Base-by-base conservation (phyloP, 1,140 invertebrate genomes). In the Euwallacea fornicatus region DNA sequence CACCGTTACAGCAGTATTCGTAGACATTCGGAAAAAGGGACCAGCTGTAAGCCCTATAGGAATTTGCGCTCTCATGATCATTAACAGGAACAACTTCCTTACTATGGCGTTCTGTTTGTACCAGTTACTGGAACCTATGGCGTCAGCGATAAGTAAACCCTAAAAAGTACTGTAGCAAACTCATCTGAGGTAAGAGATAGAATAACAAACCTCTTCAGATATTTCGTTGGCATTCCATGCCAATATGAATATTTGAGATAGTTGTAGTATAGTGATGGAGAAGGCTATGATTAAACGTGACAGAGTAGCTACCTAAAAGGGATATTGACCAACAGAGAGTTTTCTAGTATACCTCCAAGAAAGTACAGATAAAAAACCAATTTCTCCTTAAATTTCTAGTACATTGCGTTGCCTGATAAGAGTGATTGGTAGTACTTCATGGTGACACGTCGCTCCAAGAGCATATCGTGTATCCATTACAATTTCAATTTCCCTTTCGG, bases 181-280 rank as follows among this genome's bases (percentile, higher is more conserved):
- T 4, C 21, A 33, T 33, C 21, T 33, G 21, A 33, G 21, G 2
- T 61, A 64, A 42, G 15, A 61, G 7, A 42, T 2, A 1, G 15
- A 56, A 56, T 9, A 6, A 50, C 10, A 56, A 8, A 69, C 66
- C 66, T 60, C 56, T 15, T 33, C 6, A n/a, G 6, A 9, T 13
- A 69, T 69, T 54, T 69, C 66, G 33, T 69, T 69, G 15, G 66
- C 66, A 53, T 43, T 69, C 66, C 66, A 69, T 2, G 66, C 13
- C n/a, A 69, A 13, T 21, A 69, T 53, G 42, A 69, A 69, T 33
- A 69, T 69, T 55, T 69, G 66, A 11, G 13, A 9, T 1, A 69
- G 8, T 53, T 54, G 11, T 21, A 69, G 50, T 2, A 69, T 1
- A 9, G 61, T 16, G 11, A 69, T 69, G 46, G 46, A 11, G 9